Evolutionary conservation across 2,113 vertebrate genomes (phyloP).

Genomic region (Hippocampus comes): DNA sequence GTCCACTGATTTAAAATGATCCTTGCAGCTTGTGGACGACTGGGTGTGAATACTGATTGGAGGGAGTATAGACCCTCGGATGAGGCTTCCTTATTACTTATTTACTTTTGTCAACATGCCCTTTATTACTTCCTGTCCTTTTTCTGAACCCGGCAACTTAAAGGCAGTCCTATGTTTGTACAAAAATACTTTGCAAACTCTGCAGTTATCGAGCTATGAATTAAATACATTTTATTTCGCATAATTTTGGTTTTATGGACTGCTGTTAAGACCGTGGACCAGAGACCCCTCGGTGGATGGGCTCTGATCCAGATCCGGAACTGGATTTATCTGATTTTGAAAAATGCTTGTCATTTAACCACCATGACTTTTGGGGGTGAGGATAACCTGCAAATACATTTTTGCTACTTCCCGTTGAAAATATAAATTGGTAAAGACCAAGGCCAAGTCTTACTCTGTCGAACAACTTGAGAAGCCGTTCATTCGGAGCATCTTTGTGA

Average conservation of each 20-base stretch:
- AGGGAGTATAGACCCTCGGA: background rate
- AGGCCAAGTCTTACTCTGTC: background rate
- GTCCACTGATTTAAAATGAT: slow-evolving; percentile 44
- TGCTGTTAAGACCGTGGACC: background rate
- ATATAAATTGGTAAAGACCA: background rate
- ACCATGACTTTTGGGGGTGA: background rate
- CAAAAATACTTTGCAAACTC: background rate
- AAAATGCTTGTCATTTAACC: background rate
- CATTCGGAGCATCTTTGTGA: background rate
- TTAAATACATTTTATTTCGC: background rate
- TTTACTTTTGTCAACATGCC: background rate
- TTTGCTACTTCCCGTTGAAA: background rate
- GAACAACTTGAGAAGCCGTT: background rate
- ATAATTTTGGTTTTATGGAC: background rate
- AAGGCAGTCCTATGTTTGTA: background rate
- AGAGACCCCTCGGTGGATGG: background rate
- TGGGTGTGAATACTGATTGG: slow-evolving; percentile 37
- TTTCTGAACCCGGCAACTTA: background rate
- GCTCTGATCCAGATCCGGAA: background rate
- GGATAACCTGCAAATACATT: background rate
- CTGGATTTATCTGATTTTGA: background rate
- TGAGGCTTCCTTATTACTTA: slow-evolving; percentile 8
- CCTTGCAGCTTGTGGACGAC: slow-evolving; percentile 6
- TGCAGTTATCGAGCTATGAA: background rate
- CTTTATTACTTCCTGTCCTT: background rate